phyloP scores from a whole-genome alignment of 2,113 vertebrate genomes.

The Cisticola juncidis region DNA sequence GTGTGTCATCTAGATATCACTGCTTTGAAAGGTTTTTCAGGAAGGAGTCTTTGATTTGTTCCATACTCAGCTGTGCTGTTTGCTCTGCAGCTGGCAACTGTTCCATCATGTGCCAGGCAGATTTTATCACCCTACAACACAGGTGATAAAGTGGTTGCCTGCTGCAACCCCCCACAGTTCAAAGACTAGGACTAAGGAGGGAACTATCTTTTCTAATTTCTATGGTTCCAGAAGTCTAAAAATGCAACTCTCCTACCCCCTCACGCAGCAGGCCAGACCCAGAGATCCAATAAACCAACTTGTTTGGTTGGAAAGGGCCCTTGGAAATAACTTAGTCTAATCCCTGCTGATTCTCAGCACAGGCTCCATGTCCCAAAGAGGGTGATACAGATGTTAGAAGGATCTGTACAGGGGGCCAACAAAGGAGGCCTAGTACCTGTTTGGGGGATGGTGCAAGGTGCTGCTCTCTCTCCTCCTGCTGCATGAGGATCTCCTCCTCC shows the following conservation, averaged over 20 bases:
- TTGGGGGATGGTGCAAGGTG: conserved; percentile 55
- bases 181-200: background rate
- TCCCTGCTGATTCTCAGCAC: background rate
- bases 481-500: conserved; percentile 81
- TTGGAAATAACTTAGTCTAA: background rate
- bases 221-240: background rate
- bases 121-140: background rate
- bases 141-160: background rate
- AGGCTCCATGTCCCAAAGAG: background rate
- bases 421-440: conserved; percentile 35
- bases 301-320: background rate
- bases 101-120: background rate
- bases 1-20: background rate
- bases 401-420: background rate
- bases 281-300: background rate
- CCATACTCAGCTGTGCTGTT: background rate
- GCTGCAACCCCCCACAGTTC: background rate
- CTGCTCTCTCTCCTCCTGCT: conserved; percentile 80
- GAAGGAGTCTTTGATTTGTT: background rate
- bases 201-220: background rate
- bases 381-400: background rate
- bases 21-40: background rate
- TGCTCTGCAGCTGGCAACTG: background rate
- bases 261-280: background rate
- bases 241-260: background rate